Conservation (phyloP, 2,888 invertebrate species). For the Zaprionus bogoriensis region DNA sequence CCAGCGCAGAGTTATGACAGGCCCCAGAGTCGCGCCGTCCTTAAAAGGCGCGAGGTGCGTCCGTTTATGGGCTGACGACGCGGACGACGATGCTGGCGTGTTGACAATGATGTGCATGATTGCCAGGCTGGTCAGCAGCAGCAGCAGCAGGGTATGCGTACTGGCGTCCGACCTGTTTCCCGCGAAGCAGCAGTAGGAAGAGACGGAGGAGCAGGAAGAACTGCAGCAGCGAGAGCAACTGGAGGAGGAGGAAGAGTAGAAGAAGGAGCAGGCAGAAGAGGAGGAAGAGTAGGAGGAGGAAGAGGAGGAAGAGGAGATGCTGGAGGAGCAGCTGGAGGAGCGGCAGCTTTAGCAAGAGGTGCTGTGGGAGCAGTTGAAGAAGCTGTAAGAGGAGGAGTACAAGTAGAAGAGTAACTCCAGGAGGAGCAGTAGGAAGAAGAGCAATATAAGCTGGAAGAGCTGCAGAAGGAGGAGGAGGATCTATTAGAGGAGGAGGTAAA, state of each 20-base stretch:
- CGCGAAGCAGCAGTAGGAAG: slow-evolving; percentile 30
- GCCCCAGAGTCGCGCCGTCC: slow-evolving; percentile 56
- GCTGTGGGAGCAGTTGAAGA: slow-evolving; percentile 17
- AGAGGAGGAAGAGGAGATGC: neutral
- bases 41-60: slow-evolving; percentile 62
- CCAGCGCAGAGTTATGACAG: slow-evolving; percentile 72
- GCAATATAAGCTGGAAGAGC: slow-evolving; percentile 17
- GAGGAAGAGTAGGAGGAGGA: neutral
- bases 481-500: no score
- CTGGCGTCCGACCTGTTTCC: slow-evolving; percentile 28
- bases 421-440: no score
- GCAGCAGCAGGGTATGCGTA: neutral
- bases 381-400: no score
- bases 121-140: slow-evolving; percentile 58
- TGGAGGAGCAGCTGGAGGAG: neutral
- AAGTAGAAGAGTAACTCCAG: neutral
- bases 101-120: slow-evolving; percentile 76
- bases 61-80: slow-evolving; percentile 74
- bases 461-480: slow-evolving; percentile 20
- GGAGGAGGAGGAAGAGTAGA: neutral
- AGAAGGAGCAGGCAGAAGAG: slow-evolving; percentile 21
- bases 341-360: slow-evolving; percentile 10
- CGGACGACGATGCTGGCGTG: slow-evolving; percentile 54
- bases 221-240: neutral
- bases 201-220: neutral